Base-by-base conservation (phyloP, 2,113 vertebrate species). In the Burhinus oedicnemus region DNA sequence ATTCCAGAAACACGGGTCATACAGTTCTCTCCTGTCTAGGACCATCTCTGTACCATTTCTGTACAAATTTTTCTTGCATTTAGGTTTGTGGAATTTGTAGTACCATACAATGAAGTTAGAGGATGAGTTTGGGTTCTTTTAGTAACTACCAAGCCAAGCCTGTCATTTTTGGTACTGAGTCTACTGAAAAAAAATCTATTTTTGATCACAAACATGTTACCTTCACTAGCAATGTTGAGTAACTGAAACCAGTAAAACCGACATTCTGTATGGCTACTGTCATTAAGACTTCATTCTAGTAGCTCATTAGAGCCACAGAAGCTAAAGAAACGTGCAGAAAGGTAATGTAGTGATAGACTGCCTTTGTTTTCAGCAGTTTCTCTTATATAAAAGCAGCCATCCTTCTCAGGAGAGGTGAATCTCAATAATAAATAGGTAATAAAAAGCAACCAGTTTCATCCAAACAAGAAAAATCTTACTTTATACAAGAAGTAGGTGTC, bases 381-480 rank as follows among this genome's bases (percentile, higher is more conserved):
- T 91, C 18, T 57, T 40, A 49, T 11, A 47, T 12, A 69, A 64
- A 83, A 90, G 65, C 44, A 70, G 13, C 32, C 57, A 12, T 47
- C 70, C 20, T 80, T 77, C 76, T 92, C 38, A 32, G 58, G 20
- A 86, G 42, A 86, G 42, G 11, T 34, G 40, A 64, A 54, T 44
- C 68, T 90, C 51, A 74, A 12, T 47, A 83, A 72, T 51, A 88
- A 94, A 74, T 21, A 64, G 51, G 42, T 54, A 79, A 78, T 54
- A 68, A 91, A 96, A 96, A 94, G 42, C 38, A 92, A 81, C 34
- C 3, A 77, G 30, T 77, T 93, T 86, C 47, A 65, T 86, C 36
- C 40, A 90, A 93, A 69, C 16, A 65, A 77, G 54, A 86, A 86
- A 86, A 88, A 77, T 62, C n/a, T 77, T 69, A 65, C 15, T 90